Evolutionary conservation across 2,888 invertebrate genomes (phyloP).

Genomic region (Tortricodes alternella): DNA sequence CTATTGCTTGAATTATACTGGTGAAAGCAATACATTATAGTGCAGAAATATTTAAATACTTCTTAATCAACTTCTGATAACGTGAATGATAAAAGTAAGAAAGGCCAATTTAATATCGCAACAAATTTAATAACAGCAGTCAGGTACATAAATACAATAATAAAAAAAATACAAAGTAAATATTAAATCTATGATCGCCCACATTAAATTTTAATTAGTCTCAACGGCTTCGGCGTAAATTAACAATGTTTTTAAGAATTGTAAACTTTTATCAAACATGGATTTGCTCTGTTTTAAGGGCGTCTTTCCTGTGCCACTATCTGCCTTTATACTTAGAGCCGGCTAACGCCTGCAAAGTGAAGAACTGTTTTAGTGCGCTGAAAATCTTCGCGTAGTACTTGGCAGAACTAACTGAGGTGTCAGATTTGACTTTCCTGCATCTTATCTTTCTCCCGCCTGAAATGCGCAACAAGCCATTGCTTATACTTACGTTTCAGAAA

Average conservation of each 20-base stretch:
- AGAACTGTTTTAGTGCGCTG: conserved; percentile 78
- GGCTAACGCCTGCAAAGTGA: conserved; percentile 76
- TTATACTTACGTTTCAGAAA: conserved; percentile 45
- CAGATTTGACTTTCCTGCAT: conserved; percentile 75
- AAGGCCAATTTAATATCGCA: conserved; percentile 40
- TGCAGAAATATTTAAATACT: too few species aligned
- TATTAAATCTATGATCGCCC: conserved; percentile 52
- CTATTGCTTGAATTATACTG: too few species aligned
- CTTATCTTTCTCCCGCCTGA: conserved; percentile 80
- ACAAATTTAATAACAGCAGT: conserved; percentile 68
- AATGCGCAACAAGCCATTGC: conserved; percentile 56
- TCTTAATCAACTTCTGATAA: too few species aligned
- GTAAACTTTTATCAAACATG: conserved; percentile 21
- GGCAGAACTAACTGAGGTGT: conserved; percentile 69
- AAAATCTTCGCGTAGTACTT: conserved; percentile 77
- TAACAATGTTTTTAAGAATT: conserved; percentile 7
- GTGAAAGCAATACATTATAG: too few species aligned
- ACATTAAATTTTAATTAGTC: conserved; percentile 32
- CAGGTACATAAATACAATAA: conserved; percentile 64
- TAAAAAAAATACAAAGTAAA: conserved; percentile 68
- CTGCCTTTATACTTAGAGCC: conserved; percentile 78
- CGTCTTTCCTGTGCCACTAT: conserved; percentile 45
- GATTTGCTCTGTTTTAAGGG: conserved; percentile 22
- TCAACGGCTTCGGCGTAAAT: conserved; percentile 6
- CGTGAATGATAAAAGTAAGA: neutral